Evolutionary conservation across 2,113 vertebrate species (phyloP), one percentile per base, ranked within the genome.

Genomic region (Butorides virescens): DNA sequence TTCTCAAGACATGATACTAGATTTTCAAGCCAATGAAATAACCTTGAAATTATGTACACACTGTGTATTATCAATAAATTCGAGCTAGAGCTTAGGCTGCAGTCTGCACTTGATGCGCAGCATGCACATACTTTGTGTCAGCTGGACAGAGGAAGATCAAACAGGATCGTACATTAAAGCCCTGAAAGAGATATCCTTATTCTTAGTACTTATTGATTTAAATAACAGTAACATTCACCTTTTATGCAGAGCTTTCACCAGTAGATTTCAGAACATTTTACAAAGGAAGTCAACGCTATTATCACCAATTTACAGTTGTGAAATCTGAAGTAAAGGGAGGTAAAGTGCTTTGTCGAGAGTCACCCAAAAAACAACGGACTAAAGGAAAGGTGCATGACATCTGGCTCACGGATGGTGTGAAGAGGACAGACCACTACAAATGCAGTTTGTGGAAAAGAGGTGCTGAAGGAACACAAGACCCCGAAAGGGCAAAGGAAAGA

Each of bases 71-170:
- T n/a, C 66, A 92, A 65, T 85, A 90, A 68, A 95, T 85, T 15
- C 32, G 66, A 88, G 81, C 21, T 56, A 49, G 37, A 82, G 58
- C 53, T 90, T 52, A 53, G 66, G 53, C 75, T 91, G 61, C 76
- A 81, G 76, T 11, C 65, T 61, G 89, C 68, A 59, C 32, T 86
- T 63, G 83, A 87, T 58, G 89, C 80, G 29, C 89, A 85, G 91
- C 76, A 55, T 6, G 65, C 59, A 63, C 37, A 26, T 49, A 61
- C 65, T 91, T 89, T 65, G 84, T 85, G 94, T 86, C 77, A 85
- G 87, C 58, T 85, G 87, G 87, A 68, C 70, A 68, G 73, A 56
- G 29, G 59, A 90, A 92, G 74, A 95, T 92, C 76, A 95, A 95
- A 95, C 5, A 74, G n/a, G 68, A 81, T 88, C 82, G 70, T 77